A percentile compares a stretch with the other conserved stretches of the same genome.
Conservation (phyloP, 2,113 vertebrate species). For the Oxygymnocypris stewartii region DNA sequence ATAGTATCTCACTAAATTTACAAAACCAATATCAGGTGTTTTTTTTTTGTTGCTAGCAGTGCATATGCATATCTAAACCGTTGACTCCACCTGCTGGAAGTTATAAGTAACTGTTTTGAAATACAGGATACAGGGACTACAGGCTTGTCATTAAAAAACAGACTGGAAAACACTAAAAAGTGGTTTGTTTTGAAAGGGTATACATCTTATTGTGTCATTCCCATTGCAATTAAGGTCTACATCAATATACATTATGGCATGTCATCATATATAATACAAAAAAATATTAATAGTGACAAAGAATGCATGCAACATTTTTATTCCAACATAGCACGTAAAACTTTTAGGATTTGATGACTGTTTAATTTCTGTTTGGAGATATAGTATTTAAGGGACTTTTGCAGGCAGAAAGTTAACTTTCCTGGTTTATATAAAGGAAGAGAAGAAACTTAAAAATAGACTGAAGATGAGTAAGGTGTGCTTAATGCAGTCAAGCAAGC, state of each 20-base stretch:
- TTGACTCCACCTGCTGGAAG: conserved; percentile 26
- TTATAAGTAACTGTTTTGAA: neutral
- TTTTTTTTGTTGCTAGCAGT: neutral
- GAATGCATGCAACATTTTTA: neutral
- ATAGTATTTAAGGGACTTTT: neutral
- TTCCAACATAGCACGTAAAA: neutral
- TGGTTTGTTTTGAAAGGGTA: neutral
- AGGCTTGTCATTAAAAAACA: too few relatives aligned
- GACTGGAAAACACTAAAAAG: neutral
- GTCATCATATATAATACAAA: neutral
- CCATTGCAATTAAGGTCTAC: neutral
- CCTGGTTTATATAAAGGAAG: neutral
- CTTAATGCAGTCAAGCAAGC: conserved; percentile 2
- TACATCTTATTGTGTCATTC: neutral
- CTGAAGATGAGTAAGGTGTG: neutral
- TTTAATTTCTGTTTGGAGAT: neutral
- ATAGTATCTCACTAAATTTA: neutral
- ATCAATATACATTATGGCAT: neutral
- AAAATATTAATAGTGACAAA: neutral
- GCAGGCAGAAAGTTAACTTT: neutral
- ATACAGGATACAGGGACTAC: neutral
- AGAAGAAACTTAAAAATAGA: neutral
- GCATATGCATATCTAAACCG: neutral
- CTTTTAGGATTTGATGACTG: neutral
- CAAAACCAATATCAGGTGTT: neutral